Conservation (phyloP, 2,888 invertebrate species). For the Thera britannica region DNA sequence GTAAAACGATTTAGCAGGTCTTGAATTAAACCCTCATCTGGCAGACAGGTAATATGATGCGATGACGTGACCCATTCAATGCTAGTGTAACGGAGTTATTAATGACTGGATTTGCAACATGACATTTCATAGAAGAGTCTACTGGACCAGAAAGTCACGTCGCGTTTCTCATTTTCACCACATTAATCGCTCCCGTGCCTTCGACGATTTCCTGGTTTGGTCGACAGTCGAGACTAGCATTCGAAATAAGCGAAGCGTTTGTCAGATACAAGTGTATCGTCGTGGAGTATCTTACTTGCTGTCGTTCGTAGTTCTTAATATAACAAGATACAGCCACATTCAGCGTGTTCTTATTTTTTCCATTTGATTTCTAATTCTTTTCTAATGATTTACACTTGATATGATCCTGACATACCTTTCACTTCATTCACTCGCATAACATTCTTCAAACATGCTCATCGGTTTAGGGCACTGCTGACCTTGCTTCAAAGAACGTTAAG, state of each 20-base stretch:
- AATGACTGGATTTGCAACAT: background rate
- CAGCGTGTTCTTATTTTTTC: too few relatives aligned
- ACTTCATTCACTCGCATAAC: too few relatives aligned
- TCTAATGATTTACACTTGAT: too few relatives aligned
- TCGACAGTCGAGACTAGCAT: background rate
- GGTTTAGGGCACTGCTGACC: too few relatives aligned
- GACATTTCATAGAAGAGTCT: background rate
- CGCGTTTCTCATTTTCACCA: background rate
- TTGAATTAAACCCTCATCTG: background rate
- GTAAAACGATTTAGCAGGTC: background rate
- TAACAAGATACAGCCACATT: too few relatives aligned
- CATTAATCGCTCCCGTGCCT: background rate
- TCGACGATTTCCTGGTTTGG: background rate
- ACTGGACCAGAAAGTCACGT: background rate
- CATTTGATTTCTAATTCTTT: too few relatives aligned
- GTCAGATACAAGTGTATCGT: background rate
- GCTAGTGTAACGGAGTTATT: background rate
- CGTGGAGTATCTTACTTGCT: background rate
- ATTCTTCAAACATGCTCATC: too few relatives aligned
- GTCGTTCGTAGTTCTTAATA: background rate
- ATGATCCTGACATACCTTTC: too few relatives aligned
- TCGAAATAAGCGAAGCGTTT: background rate
- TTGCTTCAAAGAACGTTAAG: too few relatives aligned
- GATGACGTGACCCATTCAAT: background rate
- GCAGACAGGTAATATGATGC: background rate